Evolutionary conservation across 1,140 invertebrate genomes (phyloP).

Genomic region (Gonioctena quinquepunctata): DNA sequence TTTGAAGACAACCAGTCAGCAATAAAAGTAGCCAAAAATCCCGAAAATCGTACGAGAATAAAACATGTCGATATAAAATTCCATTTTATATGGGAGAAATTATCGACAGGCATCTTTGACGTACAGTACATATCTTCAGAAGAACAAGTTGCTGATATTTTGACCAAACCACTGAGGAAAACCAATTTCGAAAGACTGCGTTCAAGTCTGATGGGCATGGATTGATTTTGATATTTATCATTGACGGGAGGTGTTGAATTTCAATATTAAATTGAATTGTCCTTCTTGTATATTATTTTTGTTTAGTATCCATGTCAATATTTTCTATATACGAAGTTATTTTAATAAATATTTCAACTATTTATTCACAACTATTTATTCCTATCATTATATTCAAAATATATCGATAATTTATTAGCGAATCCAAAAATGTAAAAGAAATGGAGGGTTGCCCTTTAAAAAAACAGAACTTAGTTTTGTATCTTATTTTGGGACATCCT

Average conservation of each 20-base stretch:
- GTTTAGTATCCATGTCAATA: too few species aligned
- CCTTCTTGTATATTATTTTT: too few species aligned
- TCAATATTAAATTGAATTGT: too few species aligned
- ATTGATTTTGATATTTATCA: not conserved
- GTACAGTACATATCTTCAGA: constrained; percentile 11
- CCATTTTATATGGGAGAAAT: not conserved
- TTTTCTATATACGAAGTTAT: too few species aligned
- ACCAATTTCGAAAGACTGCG: constrained; percentile 1
- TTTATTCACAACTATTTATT: too few species aligned
- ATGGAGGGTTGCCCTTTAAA: too few species aligned
- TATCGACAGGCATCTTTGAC: not conserved
- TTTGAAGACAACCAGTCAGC: constrained; percentile 23
- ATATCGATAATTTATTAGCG: too few species aligned
- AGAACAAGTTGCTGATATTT: constrained; percentile 32
- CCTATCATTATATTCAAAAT: too few species aligned
- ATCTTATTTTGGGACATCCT: too few species aligned
- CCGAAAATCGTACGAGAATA: not conserved
- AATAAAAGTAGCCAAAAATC: constrained; percentile 15
- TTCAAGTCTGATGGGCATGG: not conserved
- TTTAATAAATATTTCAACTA: too few species aligned
- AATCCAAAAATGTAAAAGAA: too few species aligned
- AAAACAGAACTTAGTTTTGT: too few species aligned
- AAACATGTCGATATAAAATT: not conserved
- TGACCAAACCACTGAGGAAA: constrained; percentile 25
- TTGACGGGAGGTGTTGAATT: not conserved